Percentiles rank a stretch among this genome's conserved stretches.
Conservation (phyloP, 2,113 vertebrate genomes). For the Apistogramma diplotaenia region DNA sequence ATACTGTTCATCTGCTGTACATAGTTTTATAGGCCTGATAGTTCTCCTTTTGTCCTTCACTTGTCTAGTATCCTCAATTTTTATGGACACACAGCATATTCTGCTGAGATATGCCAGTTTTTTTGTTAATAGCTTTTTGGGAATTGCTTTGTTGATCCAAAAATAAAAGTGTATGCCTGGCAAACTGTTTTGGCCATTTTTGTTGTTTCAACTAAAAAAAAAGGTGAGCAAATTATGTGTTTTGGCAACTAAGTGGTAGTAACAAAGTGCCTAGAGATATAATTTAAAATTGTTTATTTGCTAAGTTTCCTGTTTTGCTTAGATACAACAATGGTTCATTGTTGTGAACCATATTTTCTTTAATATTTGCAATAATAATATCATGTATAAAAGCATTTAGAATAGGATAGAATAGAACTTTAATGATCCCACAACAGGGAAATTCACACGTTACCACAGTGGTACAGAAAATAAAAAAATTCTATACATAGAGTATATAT, state of each 20-base stretch:
- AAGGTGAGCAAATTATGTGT: not conserved
- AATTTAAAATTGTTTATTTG: not conserved
- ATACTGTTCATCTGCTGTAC: not conserved
- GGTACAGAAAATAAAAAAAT: too few species aligned
- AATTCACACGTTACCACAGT: too few species aligned
- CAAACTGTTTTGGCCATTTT: not conserved
- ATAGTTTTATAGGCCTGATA: not conserved
- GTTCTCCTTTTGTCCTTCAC: too few species aligned
- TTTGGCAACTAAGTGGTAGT: not conserved
- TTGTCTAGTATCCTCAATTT: not conserved
- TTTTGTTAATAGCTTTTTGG: not conserved
- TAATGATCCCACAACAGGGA: too few species aligned
- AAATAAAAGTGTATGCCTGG: not conserved
- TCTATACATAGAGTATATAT: too few species aligned
- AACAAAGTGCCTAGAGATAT: not conserved
- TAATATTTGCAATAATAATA: not conserved
- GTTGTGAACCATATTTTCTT: not conserved
- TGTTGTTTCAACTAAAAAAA: not conserved
- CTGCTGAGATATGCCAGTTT: not conserved
- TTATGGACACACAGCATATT: not conserved
- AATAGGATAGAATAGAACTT: too few species aligned
- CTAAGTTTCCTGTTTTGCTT: not conserved
- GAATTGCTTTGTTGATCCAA: not conserved
- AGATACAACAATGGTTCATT: not conserved
- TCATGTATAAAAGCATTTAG: too few species aligned